Percentiles rank a stretch among this genome's conserved stretches.
These are phyloP conservation scores for Pristionchus entomophagus DNA, from an alignment of 2,888 invertebrate genomes.

Conservation along the genomic window DNA sequence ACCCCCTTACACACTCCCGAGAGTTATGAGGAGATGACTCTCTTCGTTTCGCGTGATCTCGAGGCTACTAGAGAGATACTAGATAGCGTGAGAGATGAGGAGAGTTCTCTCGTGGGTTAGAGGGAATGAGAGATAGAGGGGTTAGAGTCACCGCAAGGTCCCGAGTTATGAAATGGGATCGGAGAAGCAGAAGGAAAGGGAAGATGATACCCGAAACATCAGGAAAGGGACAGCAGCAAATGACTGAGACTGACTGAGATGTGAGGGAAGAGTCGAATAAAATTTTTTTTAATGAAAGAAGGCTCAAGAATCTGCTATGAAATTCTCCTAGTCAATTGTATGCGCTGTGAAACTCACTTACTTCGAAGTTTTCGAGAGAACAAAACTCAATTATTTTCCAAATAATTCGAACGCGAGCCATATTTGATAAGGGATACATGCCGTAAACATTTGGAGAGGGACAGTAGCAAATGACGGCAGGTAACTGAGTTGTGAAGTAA, in stretches of 20 bases:
- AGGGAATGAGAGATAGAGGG: too few relatives aligned
- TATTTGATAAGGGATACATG: background rate
- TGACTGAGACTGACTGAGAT: background rate
- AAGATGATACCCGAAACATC: background rate
- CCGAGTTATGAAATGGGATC: background rate
- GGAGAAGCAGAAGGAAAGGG: background rate
- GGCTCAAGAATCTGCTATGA: too few relatives aligned
- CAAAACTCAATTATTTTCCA: too few relatives aligned
- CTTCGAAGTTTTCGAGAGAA: too few relatives aligned
- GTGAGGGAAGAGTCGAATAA: too few relatives aligned
- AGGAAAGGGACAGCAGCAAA: background rate
- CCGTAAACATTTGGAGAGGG: background rate
- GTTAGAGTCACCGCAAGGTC: background rate
- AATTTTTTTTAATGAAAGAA: too few relatives aligned
- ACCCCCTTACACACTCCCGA: background rate
- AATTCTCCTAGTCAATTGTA: too few relatives aligned
- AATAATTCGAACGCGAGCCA: too few relatives aligned
- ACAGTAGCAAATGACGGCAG: too few relatives aligned
- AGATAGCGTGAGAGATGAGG: background rate
- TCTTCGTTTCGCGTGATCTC: background rate
- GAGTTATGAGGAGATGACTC: slow-evolving; percentile 7
- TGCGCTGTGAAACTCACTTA: background rate
- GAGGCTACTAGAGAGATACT: background rate
- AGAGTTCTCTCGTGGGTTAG: background rate
- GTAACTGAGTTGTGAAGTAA: too few relatives aligned